These are phyloP conservation scores for Parnassius glacialis DNA, from an alignment of 2,888 invertebrate species.

Conservation along the genomic window DNA sequence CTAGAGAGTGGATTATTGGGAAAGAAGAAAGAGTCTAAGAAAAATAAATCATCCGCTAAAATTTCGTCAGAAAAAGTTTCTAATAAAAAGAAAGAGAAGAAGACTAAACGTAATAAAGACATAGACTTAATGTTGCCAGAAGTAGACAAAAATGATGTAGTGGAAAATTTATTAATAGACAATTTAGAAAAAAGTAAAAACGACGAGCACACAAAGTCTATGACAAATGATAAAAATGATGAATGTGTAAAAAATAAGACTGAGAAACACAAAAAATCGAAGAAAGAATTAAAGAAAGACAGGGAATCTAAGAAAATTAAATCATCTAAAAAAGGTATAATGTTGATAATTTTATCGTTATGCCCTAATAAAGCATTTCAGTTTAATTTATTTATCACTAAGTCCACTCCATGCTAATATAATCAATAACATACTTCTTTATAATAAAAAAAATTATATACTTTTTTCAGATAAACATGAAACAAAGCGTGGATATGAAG, in stretches of 20 bases:
- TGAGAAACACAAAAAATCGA: constrained; percentile 75
- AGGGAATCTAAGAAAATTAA: constrained; percentile 71
- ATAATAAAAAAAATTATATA: not conserved
- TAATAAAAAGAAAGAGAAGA: constrained; percentile 74
- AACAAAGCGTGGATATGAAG: constrained; percentile 90
- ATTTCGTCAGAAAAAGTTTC: constrained; percentile 48
- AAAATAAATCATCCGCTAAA: constrained; percentile 60
- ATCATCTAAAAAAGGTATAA: constrained; percentile 67
- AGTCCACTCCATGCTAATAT: no score
- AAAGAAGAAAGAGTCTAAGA: constrained; percentile 60
- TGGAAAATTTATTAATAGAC: constrained; percentile 49
- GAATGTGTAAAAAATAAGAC: constrained; percentile 59
- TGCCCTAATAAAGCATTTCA: no score
- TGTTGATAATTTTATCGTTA: no score
- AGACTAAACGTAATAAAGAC: constrained; percentile 57
- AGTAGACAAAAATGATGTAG: constrained; percentile 46
- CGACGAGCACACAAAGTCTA: constrained; percentile 45
- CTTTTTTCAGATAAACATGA: constrained; percentile 74
- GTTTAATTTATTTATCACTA: no score
- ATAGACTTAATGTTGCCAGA: constrained; percentile 62
- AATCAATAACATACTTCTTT: not conserved
- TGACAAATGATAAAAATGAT: constrained; percentile 35
- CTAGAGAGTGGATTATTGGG: constrained; percentile 58
- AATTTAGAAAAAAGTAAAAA: constrained; percentile 55
- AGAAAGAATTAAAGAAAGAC: constrained; percentile 69